Percentiles rank a stretch among this genome's conserved stretches.
These are phyloP conservation scores for Rhombomys opimus DNA, from an alignment of 2,113 vertebrate species.

Conservation along the genomic window DNA sequence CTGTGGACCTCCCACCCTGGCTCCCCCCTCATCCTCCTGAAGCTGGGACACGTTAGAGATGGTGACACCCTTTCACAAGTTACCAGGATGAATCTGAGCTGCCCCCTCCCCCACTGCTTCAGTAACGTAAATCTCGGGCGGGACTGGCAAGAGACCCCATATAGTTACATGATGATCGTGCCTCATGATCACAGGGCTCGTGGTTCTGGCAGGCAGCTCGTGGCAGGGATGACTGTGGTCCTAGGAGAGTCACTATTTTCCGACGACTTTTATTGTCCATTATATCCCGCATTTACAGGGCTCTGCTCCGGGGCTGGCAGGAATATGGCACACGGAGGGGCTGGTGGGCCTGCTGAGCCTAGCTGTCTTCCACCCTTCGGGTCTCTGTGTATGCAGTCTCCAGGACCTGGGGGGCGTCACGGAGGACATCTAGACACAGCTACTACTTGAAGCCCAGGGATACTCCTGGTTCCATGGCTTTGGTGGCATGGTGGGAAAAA, in stretches of 20 bases:
- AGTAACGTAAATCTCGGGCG: conserved; percentile 84
- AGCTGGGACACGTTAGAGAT: neutral
- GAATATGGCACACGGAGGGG: conserved; percentile 82
- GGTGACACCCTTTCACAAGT: conserved; percentile 67
- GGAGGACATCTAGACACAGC: no score
- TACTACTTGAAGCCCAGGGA: neutral
- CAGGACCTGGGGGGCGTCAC: neutral
- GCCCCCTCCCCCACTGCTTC: conserved; percentile 29
- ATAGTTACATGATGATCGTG: conserved; percentile 84
- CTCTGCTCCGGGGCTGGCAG: conserved; percentile 83
- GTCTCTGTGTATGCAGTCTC: conserved; percentile 76
- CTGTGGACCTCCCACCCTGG: fast-evolving
- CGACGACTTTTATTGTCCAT: conserved; percentile 88
- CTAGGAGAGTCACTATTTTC: conserved; percentile 86
- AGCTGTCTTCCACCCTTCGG: conserved; percentile 74
- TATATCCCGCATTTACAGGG: conserved; percentile 84
- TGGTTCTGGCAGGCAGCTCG: conserved; percentile 47
- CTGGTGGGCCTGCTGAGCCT: conserved; percentile 82
- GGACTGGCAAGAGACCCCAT: conserved; percentile 74
- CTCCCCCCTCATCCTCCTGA: neutral
- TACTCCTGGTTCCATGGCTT: neutral
- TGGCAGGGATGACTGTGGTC: conserved; percentile 76
- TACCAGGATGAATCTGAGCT: conserved; percentile 63
- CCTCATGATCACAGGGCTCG: conserved; percentile 79
- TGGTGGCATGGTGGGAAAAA: neutral